phyloP scores from a whole-genome alignment of 2,113 vertebrate genomes.

The Actinemys pallida region DNA sequence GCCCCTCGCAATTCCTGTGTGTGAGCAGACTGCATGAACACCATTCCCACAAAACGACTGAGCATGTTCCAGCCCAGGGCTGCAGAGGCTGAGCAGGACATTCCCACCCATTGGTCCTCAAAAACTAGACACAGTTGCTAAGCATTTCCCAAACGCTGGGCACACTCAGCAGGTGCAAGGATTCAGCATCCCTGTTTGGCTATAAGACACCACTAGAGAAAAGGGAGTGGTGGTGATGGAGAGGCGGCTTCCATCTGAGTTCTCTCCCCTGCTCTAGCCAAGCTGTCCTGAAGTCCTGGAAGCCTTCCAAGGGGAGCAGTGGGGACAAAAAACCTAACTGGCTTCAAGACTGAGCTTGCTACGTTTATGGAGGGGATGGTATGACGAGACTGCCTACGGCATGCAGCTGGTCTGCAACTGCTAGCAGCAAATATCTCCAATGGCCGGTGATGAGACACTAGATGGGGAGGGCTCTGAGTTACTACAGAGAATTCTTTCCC shows the following conservation, averaged over 20 bases:
- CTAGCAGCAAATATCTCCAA: too few relatives aligned
- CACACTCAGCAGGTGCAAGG: background rate
- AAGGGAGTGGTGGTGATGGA: background rate
- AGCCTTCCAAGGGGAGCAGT: too few relatives aligned
- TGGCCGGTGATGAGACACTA: too few relatives aligned
- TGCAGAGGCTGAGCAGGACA: background rate
- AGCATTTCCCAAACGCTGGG: background rate
- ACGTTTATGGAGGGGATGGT: too few relatives aligned
- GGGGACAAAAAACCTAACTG: too few relatives aligned
- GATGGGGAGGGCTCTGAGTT: too few relatives aligned
- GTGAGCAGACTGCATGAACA: background rate
- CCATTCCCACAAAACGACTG: background rate
- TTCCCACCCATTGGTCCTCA: background rate
- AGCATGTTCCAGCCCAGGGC: background rate
- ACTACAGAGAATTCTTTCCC: too few relatives aligned
- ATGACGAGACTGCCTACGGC: too few relatives aligned
- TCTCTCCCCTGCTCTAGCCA: too few relatives aligned
- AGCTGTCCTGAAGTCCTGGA: too few relatives aligned
- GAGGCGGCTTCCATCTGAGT: background rate
- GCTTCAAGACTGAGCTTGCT: too few relatives aligned
- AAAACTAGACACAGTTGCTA: background rate
- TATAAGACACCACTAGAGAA: accelerated
- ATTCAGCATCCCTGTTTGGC: background rate
- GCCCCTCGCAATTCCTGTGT: background rate
- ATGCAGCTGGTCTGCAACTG: too few relatives aligned